Evolutionary conservation across 2,888 invertebrate species (phyloP).

Genomic region (Octodonta nipae): DNA sequence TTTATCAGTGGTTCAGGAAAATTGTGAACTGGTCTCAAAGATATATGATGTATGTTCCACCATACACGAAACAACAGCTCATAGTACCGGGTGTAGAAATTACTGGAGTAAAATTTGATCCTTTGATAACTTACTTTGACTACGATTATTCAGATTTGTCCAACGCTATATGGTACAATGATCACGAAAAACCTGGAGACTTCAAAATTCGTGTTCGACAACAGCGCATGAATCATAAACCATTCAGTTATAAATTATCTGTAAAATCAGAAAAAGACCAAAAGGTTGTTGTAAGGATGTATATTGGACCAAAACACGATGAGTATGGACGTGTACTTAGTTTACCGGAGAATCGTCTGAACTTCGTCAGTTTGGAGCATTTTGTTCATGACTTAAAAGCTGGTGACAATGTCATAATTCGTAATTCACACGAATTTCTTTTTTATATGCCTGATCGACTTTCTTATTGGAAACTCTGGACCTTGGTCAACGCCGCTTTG

Average conservation of each 20-base stretch:
- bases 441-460: slow-evolving; percentile 50
- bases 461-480: slow-evolving; percentile 47
- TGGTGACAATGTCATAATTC: slow-evolving; percentile 54
- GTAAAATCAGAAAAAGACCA: slow-evolving; percentile 45
- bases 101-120: slow-evolving; percentile 46
- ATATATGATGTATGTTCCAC: slow-evolving; percentile 45
- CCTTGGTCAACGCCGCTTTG: slow-evolving; percentile 35
- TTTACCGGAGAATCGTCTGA: slow-evolving; percentile 43
- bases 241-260: slow-evolving; percentile 47
- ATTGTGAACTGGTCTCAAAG: slow-evolving; percentile 44
- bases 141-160: slow-evolving; percentile 48
- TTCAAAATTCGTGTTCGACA: slow-evolving; percentile 47
- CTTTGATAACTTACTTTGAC: slow-evolving; percentile 57
- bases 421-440: slow-evolving; percentile 53
- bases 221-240: slow-evolving; percentile 56
- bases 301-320: slow-evolving; percentile 58
- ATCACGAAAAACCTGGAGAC: slow-evolving; percentile 25
- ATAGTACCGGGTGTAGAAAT: slow-evolving; percentile 47
- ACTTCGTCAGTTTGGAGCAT: slow-evolving; percentile 48
- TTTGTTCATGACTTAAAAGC: slow-evolving; percentile 46
- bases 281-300: slow-evolving; percentile 49
- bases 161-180: slow-evolving; percentile 38
- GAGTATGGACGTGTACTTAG: slow-evolving; percentile 39
- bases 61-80: slow-evolving; percentile 47
- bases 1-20: slow-evolving; percentile 53